These are phyloP conservation scores for Tetraneura akinire DNA, from an alignment of 1,140 invertebrate species.

Conservation along the genomic window DNA sequence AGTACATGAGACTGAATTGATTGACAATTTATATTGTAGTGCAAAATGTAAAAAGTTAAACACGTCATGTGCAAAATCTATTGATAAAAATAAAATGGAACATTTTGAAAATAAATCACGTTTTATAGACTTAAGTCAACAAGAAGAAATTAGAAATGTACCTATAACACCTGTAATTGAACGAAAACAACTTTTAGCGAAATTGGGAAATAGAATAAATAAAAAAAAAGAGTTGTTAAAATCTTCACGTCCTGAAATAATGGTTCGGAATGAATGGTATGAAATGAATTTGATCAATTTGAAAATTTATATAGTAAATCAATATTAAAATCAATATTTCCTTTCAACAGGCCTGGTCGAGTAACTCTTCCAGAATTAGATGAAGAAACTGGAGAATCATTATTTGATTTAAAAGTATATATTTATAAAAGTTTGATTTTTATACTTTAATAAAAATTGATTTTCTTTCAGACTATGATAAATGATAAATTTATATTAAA, in stretches of 20 bases:
- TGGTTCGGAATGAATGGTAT: not conserved
- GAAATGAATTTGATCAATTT: not conserved
- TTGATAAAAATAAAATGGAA: too few species aligned
- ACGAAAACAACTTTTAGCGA: not conserved
- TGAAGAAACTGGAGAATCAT: not conserved
- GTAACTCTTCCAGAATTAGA: not conserved
- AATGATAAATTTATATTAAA: not conserved
- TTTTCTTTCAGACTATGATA: slow-evolving; percentile 5
- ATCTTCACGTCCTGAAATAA: not conserved
- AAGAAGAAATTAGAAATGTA: not conserved
- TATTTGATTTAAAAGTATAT: slow-evolving; percentile 34
- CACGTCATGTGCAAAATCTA: not conserved
- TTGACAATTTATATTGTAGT: slow-evolving; percentile 39
- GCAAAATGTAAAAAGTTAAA: slow-evolving; percentile 13
- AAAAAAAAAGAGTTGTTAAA: slow-evolving; percentile 18
- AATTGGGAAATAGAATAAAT: slow-evolving; percentile 38
- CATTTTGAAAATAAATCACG: too few species aligned
- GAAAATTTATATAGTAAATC: not conserved
- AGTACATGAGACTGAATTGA: slow-evolving; percentile 27
- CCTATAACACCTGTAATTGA: not conserved
- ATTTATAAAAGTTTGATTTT: not conserved
- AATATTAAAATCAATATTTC: too few species aligned
- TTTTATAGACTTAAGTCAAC: too few species aligned
- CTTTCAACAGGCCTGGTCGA: not conserved
- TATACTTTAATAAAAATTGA: not conserved